A percentile compares a stretch with the other conserved stretches of the same genome.
These are phyloP conservation scores for Phalacrocorax carbo DNA, from an alignment of 2,113 vertebrate species.

Conservation along the genomic window DNA sequence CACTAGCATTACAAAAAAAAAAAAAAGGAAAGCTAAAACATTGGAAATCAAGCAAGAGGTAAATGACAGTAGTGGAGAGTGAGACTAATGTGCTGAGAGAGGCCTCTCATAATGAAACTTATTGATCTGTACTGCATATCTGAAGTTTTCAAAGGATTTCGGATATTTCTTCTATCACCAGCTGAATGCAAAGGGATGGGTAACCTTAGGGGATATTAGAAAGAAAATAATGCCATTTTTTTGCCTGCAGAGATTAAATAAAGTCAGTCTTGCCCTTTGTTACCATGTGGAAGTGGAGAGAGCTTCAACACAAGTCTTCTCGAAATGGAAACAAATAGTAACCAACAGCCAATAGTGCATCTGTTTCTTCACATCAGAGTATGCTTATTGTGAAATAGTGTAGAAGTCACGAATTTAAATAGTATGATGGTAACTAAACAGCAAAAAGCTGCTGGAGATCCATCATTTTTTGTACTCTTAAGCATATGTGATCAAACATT, in stretches of 20 bases:
- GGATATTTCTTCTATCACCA: not conserved
- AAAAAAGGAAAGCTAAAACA: not conserved
- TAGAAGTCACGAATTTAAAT: not conserved
- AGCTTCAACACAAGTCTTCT: not conserved
- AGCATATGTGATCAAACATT: not conserved
- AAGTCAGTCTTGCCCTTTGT: not conserved
- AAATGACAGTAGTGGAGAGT: not conserved
- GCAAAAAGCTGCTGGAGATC: not conserved
- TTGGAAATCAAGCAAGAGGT: not conserved
- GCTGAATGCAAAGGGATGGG: not conserved
- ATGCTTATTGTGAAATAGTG: not conserved
- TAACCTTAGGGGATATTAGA: not conserved
- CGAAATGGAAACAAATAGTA: not conserved
- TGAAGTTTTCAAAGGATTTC: not conserved
- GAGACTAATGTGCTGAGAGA: not conserved
- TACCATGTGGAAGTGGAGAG: not conserved
- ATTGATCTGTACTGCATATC: not conserved
- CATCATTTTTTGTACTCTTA: rapidly evolving
- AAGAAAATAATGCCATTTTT: not conserved
- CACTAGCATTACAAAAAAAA: not conserved
- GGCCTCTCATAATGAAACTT: not conserved
- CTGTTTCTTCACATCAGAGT: not conserved
- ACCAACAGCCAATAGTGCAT: not conserved
- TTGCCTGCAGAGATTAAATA: not conserved
- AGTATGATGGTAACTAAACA: not conserved